Evolutionary conservation across 2,797 vertebrate species (phyloP), one percentile per base, ranked within the genome.

Genomic region (Premnoplex brunnescens): DNA sequence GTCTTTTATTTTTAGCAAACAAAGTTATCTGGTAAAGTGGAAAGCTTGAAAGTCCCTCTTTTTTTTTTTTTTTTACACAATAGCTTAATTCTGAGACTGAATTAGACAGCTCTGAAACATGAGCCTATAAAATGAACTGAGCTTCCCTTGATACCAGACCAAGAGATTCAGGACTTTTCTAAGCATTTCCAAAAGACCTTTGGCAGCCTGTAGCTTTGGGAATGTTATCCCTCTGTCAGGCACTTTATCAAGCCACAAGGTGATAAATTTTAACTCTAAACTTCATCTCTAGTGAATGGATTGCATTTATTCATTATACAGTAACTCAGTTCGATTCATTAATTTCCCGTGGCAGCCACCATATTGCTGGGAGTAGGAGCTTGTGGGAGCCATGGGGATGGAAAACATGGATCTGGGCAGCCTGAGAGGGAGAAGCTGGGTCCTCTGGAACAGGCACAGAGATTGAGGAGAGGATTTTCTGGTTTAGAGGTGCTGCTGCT

Each of bases 91-190:
- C 74, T 88, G 78, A 71, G 46, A 21, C 54, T 77, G 91, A 88
- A 85, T 93, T 72, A 83, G 73, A 55, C 24, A 82, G 67, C 58
- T 83, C 64, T 72, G 84, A 44, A 83, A 52, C 26, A 28, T 8
- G 19, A 97, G 48, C 77, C 85, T 76, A 6, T 68, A 58, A 92
- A 94, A 91, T 89, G 58, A 94, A 72, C 58, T 55, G 68, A 54
- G 58, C 26, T 89, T 93, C 89, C 84, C 92, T 91, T 46, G 68
- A 49, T 32, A 74, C 39, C 86, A 8, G 6, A 84, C 41, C 44
- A 36, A 56, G 91, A 86, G 66, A 66, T 72, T 77, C 69, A 55
- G 58, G 32, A 75, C 80, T 94, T 93, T 43, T 21, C 88, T 48
- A 54, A 54, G 89, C 82, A 36, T 91, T 93, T 96, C 72, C 67